phyloP scores from a whole-genome alignment of 2,797 vertebrate species.

The Notolepis coatsorum region DNA sequence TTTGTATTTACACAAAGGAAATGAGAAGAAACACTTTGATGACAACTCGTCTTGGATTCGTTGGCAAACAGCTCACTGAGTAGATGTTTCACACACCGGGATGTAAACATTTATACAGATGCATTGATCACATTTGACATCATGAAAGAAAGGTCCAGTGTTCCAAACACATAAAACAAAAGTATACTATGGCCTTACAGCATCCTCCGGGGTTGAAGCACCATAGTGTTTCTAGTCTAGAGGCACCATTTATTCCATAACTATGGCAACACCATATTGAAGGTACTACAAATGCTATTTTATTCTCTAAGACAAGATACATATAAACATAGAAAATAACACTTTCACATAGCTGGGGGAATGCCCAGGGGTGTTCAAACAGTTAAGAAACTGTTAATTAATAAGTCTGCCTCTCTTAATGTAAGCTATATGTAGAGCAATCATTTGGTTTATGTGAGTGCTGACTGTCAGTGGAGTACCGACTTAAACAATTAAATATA shows the following conservation, averaged over 20 bases:
- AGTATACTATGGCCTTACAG: not conserved
- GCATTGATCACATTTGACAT: conserved; percentile 22
- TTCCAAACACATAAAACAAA: not conserved
- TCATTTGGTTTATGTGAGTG: conserved; percentile 43
- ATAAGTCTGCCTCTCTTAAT: conserved; percentile 47
- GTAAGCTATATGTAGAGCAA: conserved; percentile 37
- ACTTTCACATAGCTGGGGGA: conserved; percentile 42
- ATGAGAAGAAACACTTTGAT: not conserved
- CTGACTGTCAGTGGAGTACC: conserved; percentile 7
- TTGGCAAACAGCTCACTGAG: conserved; percentile 20
- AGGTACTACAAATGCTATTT: conserved; percentile 29
- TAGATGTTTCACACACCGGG: conserved; percentile 18
- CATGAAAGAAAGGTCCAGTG: not conserved
- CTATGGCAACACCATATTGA: conserved; percentile 8
- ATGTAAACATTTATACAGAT: conserved; percentile 13
- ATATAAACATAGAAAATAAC: conserved; percentile 56
- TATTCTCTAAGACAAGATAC: conserved; percentile 46
- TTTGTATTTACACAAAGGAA: not conserved
- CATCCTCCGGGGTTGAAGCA: too few species aligned
- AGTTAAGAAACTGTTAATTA: conserved; percentile 59
- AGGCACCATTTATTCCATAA: not conserved
- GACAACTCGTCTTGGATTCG: not conserved
- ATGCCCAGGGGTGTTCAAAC: conserved; percentile 55
- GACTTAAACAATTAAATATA: conserved; percentile 4
- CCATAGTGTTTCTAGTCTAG: not conserved